Evolutionary conservation across 1,140 invertebrate genomes (phyloP).

Genomic region (Tyrophagus putrescentiae): DNA sequence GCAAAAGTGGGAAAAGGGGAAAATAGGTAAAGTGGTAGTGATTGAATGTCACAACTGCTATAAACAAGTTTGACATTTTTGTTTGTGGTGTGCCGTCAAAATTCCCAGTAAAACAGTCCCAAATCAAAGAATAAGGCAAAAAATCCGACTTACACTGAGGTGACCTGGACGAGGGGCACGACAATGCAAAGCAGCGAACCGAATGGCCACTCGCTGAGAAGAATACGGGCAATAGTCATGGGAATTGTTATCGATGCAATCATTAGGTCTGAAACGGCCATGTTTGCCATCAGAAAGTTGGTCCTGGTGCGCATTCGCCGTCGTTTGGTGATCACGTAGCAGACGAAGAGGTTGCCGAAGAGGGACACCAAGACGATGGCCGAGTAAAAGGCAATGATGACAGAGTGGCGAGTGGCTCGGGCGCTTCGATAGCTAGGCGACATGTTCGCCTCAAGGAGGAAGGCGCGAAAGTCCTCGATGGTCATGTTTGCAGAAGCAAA

Average conservation of each 20-base stretch:
- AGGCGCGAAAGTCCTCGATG: not conserved
- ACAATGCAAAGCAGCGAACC: constrained; percentile 36
- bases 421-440: too few relatives aligned
- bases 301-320: constrained; percentile 34
- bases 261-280: constrained; percentile 65
- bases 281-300: constrained; percentile 69
- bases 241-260: constrained; percentile 74
- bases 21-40: too few relatives aligned
- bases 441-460: not conserved
- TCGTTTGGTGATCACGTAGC: constrained; percentile 13
- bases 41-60: too few relatives aligned
- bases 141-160: constrained; percentile 33
- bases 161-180: constrained; percentile 37
- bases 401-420: not conserved
- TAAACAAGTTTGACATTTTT: too few relatives aligned
- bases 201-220: constrained; percentile 37
- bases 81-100: too few relatives aligned
- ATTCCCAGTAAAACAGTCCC: too few relatives aligned
- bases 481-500: not conserved
- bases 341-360: constrained; percentile 17
- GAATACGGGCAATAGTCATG: constrained; percentile 38
- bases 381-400: constrained; percentile 5
- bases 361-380: constrained; percentile 13
- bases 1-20: too few relatives aligned
- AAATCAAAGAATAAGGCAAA: not conserved